A percentile compares a stretch with the other conserved stretches of the same genome.
phyloP scores from a whole-genome alignment of 2,797 vertebrate genomes.

The Spatula versicolor region DNA sequence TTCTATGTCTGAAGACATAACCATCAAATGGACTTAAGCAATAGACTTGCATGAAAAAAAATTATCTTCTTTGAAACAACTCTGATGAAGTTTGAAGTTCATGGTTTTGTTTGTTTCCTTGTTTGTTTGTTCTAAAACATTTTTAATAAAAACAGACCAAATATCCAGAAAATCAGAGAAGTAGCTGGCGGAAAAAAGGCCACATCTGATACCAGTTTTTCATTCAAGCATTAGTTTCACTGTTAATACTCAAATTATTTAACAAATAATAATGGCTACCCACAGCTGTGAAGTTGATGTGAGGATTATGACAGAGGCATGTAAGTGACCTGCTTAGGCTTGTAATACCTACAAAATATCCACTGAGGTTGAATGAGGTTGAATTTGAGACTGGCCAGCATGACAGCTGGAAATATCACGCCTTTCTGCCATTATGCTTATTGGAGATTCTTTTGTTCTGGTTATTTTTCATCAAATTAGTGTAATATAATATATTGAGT shows the following conservation, averaged over 20 bases:
- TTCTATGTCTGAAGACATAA: neutral
- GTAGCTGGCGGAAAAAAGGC: neutral
- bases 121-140: neutral
- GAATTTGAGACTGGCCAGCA: slow-evolving; percentile 21
- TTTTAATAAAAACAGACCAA: neutral
- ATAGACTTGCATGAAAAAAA: neutral
- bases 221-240: neutral
- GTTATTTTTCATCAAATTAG: slow-evolving; percentile 39
- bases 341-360: neutral
- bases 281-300: neutral
- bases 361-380: neutral
- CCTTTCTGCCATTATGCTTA: neutral
- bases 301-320: neutral
- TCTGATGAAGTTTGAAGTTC: neutral
- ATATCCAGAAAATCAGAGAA: neutral
- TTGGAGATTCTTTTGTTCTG: neutral
- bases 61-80: neutral
- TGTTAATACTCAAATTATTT: neutral
- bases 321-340: neutral
- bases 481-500: neutral
- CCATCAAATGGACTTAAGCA: neutral
- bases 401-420: slow-evolving; percentile 57
- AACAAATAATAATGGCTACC: neutral
- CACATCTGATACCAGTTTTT: neutral
- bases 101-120: no score